phyloP scores from a whole-genome alignment of 2,113 vertebrate species.

The Formicarius rufipectus region DNA sequence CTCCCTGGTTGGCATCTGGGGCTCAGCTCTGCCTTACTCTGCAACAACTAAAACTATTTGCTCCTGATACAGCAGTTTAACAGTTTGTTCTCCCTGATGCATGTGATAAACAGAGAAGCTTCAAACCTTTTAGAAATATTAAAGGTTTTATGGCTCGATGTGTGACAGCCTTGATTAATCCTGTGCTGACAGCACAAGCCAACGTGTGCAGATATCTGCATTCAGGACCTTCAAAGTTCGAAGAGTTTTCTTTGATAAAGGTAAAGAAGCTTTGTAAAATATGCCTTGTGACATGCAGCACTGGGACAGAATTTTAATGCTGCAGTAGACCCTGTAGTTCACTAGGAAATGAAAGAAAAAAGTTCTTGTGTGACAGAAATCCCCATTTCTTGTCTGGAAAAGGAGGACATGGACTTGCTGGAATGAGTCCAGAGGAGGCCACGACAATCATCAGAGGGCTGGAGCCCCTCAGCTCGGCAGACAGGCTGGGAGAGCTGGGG shows the following conservation, averaged over 20 bases:
- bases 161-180: slow-evolving; percentile 76
- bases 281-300: slow-evolving; percentile 4
- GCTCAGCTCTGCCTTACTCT: slow-evolving; percentile 9
- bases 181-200: slow-evolving; percentile 57
- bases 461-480: background rate
- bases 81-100: slow-evolving; percentile 57
- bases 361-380: background rate
- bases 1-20: background rate
- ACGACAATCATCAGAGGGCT: background rate
- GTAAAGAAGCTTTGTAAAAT: slow-evolving; percentile 54
- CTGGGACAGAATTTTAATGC: slow-evolving; percentile 37
- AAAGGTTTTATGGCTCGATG: slow-evolving; percentile 56
- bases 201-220: background rate
- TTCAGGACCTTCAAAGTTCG: slow-evolving; percentile 65
- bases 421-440: background rate
- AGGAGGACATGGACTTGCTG: background rate
- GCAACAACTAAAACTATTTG: slow-evolving; percentile 21
- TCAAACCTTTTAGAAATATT: slow-evolving; percentile 73
- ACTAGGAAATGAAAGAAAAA: background rate
- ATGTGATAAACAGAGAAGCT: slow-evolving; percentile 53
- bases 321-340: background rate
- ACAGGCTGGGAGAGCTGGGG: background rate
- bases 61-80: slow-evolving; percentile 39
- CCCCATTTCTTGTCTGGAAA: background rate
- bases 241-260: slow-evolving; percentile 68